A percentile compares a stretch with the other conserved stretches of the same genome.
Evolutionary conservation across 2,113 vertebrate genomes (phyloP).

Genomic region (Mohoua ochrocephala): DNA sequence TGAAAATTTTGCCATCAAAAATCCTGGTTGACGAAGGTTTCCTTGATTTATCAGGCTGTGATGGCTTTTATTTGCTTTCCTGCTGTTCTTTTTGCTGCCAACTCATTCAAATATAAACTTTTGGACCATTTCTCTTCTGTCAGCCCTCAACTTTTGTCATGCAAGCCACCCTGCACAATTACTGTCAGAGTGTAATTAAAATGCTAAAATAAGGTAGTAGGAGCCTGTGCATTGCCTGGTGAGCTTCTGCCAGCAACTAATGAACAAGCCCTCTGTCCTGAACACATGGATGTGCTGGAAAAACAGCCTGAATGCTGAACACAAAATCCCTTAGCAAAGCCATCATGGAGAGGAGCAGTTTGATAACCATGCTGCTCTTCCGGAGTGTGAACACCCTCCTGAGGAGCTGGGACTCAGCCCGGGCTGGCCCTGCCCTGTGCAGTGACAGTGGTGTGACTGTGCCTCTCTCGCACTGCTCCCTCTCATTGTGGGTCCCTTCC

Average conservation of each 20-base stretch:
- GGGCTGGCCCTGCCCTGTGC: not conserved
- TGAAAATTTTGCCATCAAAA: not conserved
- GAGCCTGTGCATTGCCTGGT: not conserved
- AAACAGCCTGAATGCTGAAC: not conserved
- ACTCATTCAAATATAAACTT: not conserved
- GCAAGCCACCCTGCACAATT: not conserved
- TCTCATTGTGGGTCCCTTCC: no score
- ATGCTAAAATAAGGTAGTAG: not conserved
- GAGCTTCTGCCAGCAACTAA: not conserved
- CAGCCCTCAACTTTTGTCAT: not conserved
- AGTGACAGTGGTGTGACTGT: rapidly evolving
- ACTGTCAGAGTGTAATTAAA: not conserved
- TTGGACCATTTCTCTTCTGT: not conserved
- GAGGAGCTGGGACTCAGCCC: rapidly evolving
- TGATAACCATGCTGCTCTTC: rapidly evolving
- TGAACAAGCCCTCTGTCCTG: not conserved
- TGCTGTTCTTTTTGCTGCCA: not conserved
- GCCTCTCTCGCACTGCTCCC: rapidly evolving
- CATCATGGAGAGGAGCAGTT: rapidly evolving
- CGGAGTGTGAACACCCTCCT: rapidly evolving
- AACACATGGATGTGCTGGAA: not conserved
- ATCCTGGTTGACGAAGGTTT: not conserved
- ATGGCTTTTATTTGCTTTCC: not conserved
- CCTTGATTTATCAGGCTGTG: not conserved
- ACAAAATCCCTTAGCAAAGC: not conserved